Base-by-base conservation (phyloP, 2,888 invertebrate species). In the Sylvicola cinctus region DNA sequence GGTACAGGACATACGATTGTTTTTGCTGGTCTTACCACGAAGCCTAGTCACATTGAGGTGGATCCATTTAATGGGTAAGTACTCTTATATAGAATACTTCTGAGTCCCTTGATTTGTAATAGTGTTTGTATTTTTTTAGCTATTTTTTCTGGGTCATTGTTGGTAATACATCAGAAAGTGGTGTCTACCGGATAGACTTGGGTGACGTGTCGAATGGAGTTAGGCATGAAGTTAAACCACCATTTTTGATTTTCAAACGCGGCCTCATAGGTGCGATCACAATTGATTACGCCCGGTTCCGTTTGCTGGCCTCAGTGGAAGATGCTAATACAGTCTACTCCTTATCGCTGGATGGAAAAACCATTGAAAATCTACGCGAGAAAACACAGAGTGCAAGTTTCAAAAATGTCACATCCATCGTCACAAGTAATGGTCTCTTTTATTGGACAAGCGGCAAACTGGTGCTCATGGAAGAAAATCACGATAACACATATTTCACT, bases 11-110 rank as follows among this genome's bases (percentile, higher is more conserved):
- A 77, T 39, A 68, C 72, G 7, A 68, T 77, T 0, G 75, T 81
- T 1, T 60, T 76, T 38, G 71, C 74, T 10, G 76, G 75, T 1
- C 64, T 87, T 36, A 63, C 65, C 34, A 65, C 67, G 4, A 67
- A 71, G 43, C 80, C 88, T 0, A 66, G 70, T 36, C 80, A 84
- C 46, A 69, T 93, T 43, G 78, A 85, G 60, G 80, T 88, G 1
- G 93, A 93, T 61, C 85, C 93, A 23, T 75, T 81, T 47, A 91
- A 91, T 53, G 93, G 91, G 68, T 79, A 55, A 58, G 61, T 50
- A n/a, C n/a, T 16, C 29, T 28, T 29, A 11, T 33, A 6, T 35
- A 16, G 30, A n/a, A 28, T 28, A 34, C 23, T 25, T 25, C 25
- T 11, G 8, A n/a, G n/a, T n/a, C n/a, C n/a, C n/a, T n/a, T 12